Evolutionary conservation across 2,113 vertebrate genomes (phyloP), one percentile per base, ranked within the genome.

Genomic region (Triplophysa siluroides): DNA sequence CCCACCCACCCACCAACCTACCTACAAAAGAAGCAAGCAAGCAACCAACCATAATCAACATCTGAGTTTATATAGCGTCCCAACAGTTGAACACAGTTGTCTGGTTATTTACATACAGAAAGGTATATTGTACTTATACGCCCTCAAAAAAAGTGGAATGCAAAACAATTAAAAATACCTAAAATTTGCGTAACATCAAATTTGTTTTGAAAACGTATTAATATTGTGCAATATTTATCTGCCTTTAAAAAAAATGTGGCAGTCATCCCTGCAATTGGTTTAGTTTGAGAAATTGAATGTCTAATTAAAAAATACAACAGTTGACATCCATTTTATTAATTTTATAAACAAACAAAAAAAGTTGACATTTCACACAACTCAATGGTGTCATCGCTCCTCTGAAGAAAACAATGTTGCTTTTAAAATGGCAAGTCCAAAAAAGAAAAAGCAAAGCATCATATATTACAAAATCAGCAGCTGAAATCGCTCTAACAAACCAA

Each of bases 141-240:
- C 87, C 86, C 86, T 87, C 84, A 86, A 89, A 88, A 85, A 84
- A 77, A 86, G 85, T 90, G 92, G 94, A 96, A 95, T 93, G 94
- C 93, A 90, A 94, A 94, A 94, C 76, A 88, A 90, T 87, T 89
- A 84, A 91, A 91, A 85, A 81, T 86, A 79, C 83, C 86, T 85
- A 86, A 83, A 85, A 90, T 92, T 90, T 91, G 79, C 69, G 82
- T 76, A 83, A 85, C 92, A 88, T 85, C 87, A 87, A 92, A 91
- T 92, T 93, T 38, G 14, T 90, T 90, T 87, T 92, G 91, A 91
- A 92, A 93, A 86, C 83, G 90, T 86, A 90, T 88, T 85, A 90
- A 92, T 88, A 88, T 93, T 96, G 95, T 98, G 96, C 95, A 96
- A 98, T 93, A 96, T 95, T 93, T 84, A 90, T 91, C 95, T 95